Evolutionary conservation across 2,888 invertebrate genomes (phyloP).

Genomic region (Sussaba pulchella): DNA sequence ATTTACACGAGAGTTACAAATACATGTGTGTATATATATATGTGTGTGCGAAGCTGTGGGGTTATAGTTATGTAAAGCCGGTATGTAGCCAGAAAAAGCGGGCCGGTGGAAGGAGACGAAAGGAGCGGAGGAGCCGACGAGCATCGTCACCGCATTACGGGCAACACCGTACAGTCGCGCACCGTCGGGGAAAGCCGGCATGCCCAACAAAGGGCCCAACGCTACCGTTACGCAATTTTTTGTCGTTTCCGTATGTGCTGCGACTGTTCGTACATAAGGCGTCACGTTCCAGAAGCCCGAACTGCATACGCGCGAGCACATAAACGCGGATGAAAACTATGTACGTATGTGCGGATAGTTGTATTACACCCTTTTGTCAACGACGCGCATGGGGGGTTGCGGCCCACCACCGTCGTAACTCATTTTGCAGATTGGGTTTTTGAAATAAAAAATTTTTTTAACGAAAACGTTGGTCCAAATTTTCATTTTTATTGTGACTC

Average conservation of each 20-base stretch:
- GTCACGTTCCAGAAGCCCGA: constrained; percentile 21
- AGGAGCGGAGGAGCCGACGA: not conserved
- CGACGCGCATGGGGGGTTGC: not conserved
- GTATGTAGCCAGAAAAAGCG: constrained; percentile 18
- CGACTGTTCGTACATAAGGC: constrained; percentile 18
- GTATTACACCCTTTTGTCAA: constrained; percentile 7
- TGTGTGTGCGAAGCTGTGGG: not conserved
- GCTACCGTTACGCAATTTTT: constrained; percentile 76
- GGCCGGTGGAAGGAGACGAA: constrained; percentile 33
- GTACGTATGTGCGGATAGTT: no score
- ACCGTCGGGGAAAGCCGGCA: constrained; percentile 60
- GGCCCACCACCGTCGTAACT: not conserved
- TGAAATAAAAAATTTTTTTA: not conserved
- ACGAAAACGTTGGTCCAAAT: no score
- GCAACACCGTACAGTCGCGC: constrained; percentile 3
- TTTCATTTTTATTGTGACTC: no score
- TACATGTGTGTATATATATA: not conserved
- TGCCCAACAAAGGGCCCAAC: constrained; percentile 49
- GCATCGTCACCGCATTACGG: constrained; percentile 7
- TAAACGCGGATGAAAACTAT: not conserved
- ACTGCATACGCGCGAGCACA: not conserved
- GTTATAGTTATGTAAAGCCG: not conserved
- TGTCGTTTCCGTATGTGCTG: constrained; percentile 60
- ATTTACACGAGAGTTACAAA: constrained; percentile 56
- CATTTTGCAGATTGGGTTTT: not conserved